Evolutionary conservation across 1,140 invertebrate species (phyloP), one percentile per base, ranked within the genome.

Genomic region (Hestina assimilis): DNA sequence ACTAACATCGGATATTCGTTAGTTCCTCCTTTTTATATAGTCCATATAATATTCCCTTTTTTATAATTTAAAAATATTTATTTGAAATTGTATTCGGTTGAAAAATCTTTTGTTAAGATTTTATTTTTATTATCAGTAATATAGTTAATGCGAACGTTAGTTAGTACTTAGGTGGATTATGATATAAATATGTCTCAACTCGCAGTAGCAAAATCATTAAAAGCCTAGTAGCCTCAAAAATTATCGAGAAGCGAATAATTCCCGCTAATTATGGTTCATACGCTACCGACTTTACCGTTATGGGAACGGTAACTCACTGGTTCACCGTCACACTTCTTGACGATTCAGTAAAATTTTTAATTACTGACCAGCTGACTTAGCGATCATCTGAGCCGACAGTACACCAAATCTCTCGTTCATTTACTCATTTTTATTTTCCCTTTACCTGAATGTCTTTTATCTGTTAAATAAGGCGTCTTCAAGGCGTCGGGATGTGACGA

Each of bases 211-310:
- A 8, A 19, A 45, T 23, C 21, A 45, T 45, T 45, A 45, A 21
- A 45, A 28, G 15, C 19, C 19, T 47, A 20, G 50, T 42, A 54
- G 43, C 51, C 53, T 56, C 53, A 21, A 54, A 54, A 60, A 48
- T 60, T 60, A 60, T 60, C 51, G 51, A 43, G 58, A 46, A 24
- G 38, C 43, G 33, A 60, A 54, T 53, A 54, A 60, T 60, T 60
- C 45, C 24, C 21, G 31, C 45, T 60, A 60, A 54, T 54, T 58
- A 58, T 58, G 40, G 55, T 51, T 40, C 55, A 58, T 50, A 57
- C 55, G 47, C 53, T 47, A 56, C 53, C 53, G 53, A 19, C 50
- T 19, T 19, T 14, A 58, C 55, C 55, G 55, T 58, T 58, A 58
- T 51, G 38, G 47, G 47, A 51, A 51, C 55, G 38, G 55, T 58